Evolutionary conservation across 2,797 vertebrate species (phyloP).

Genomic region (Malacoctenus gilli): DNA sequence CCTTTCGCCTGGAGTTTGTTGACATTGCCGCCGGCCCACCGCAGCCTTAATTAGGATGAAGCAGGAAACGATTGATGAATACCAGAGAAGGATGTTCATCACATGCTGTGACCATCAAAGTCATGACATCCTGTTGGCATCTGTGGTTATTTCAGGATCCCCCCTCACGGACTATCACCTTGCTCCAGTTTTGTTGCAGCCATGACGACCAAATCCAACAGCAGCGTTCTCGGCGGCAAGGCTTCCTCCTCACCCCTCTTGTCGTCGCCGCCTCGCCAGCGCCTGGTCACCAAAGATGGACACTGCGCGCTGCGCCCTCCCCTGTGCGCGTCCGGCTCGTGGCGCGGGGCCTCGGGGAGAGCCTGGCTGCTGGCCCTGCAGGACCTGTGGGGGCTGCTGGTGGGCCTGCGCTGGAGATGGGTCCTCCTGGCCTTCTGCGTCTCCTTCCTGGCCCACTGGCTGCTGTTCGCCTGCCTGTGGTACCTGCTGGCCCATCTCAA

Average conservation of each 20-base stretch:
- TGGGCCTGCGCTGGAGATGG: slow-evolving; percentile 97
- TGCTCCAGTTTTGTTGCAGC: slow-evolving; percentile 31
- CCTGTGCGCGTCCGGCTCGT: slow-evolving; percentile 58
- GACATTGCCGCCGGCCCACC: too few relatives aligned
- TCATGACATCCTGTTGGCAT: not conserved
- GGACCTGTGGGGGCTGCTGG: slow-evolving; percentile 92
- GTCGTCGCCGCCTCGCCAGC: slow-evolving; percentile 74
- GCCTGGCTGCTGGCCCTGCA: slow-evolving; percentile 85
- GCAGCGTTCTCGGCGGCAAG: slow-evolving; percentile 76
- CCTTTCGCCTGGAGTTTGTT: too few relatives aligned
- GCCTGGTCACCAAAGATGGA: slow-evolving; percentile 95
- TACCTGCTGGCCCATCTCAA: slow-evolving; percentile 94
- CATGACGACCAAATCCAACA: slow-evolving; percentile 79
- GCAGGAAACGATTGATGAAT: too few relatives aligned
- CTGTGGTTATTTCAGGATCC: slow-evolving; percentile 48
- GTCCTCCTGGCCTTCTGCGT: slow-evolving; percentile 92
- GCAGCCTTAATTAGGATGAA: too few relatives aligned
- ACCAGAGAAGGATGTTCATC: too few relatives aligned
- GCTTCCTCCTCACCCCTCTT: slow-evolving; percentile 84
- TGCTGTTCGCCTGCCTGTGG: slow-evolving; percentile 96
- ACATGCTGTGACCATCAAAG: too few relatives aligned
- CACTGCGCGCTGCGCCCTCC: slow-evolving; percentile 81
- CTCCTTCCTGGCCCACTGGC: slow-evolving; percentile 95
- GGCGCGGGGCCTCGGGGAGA: slow-evolving; percentile 70
- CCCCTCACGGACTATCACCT: too few relatives aligned